phyloP scores from a whole-genome alignment of 2,797 vertebrate species.

The Molossus molossus region DNA sequence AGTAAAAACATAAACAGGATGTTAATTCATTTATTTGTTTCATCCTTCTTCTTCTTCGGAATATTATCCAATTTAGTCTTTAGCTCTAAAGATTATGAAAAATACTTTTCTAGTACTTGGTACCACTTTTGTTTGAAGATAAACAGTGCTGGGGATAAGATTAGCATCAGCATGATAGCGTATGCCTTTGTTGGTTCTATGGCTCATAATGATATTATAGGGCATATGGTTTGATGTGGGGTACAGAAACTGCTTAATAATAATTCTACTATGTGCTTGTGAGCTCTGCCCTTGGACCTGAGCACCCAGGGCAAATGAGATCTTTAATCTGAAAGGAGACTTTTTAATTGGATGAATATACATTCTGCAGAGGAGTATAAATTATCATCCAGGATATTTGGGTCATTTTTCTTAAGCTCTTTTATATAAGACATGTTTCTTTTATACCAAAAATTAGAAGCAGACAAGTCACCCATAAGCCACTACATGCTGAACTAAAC shows the following conservation, averaged over 20 bases:
- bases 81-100: constrained; percentile 25
- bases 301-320: neutral
- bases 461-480: neutral
- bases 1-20: constrained; percentile 32
- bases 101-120: constrained; percentile 50
- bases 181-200: neutral
- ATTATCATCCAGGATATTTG: neutral
- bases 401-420: neutral
- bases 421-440: neutral
- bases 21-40: constrained; percentile 12
- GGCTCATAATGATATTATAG: neutral
- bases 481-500: neutral
- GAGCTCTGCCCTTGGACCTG: neutral
- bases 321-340: constrained; percentile 23
- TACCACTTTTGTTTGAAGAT: neutral
- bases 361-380: neutral
- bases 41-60: neutral
- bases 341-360: neutral
- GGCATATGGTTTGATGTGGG: neutral
- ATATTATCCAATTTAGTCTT: neutral
- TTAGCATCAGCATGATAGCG: neutral
- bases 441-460: constrained; percentile 33
- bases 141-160: neutral
- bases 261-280: neutral
- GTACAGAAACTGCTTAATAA: neutral